Evolutionary conservation across 2,797 vertebrate species (phyloP).

Genomic region (Pelodytes ibericus): DNA sequence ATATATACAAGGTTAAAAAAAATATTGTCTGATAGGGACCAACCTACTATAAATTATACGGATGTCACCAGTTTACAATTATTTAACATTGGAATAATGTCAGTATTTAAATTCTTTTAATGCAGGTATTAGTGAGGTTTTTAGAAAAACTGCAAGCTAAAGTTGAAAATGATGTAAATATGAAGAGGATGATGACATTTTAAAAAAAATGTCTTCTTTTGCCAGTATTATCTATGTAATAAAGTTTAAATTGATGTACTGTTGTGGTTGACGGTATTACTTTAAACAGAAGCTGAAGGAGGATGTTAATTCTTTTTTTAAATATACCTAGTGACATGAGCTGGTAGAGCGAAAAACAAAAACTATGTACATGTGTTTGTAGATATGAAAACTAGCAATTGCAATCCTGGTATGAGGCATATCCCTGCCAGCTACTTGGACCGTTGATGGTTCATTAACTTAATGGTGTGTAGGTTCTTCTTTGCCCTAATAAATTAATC

Average conservation of each 20-base stretch:
- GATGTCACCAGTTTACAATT: slow-evolving; percentile 69
- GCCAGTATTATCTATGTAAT: slow-evolving; percentile 50
- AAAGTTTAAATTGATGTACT: slow-evolving; percentile 31
- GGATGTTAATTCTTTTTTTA: too few relatives aligned
- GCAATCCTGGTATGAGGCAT: too few relatives aligned
- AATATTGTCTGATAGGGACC: slow-evolving; percentile 16
- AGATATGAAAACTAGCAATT: too few relatives aligned
- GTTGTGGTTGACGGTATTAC: neutral
- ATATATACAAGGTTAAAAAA: neutral
- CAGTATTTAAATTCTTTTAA: slow-evolving; percentile 69
- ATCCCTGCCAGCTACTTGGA: too few relatives aligned
- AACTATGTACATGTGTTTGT: too few relatives aligned
- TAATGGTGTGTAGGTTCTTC: too few relatives aligned
- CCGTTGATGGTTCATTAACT: too few relatives aligned
- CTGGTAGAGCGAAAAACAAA: too few relatives aligned
- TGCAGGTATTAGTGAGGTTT: slow-evolving; percentile 55
- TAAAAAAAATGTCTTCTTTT: slow-evolving; percentile 45
- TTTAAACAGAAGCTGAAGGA: neutral
- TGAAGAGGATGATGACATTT: slow-evolving; percentile 54
- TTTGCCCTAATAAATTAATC: too few relatives aligned
- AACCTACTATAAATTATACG: slow-evolving; percentile 54
- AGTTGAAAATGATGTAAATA: slow-evolving; percentile 61
- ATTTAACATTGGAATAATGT: slow-evolving; percentile 66
- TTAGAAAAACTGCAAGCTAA: slow-evolving; percentile 65
- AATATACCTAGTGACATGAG: too few relatives aligned